Conservation (phyloP, 2,113 vertebrate genomes). For the Macroglossus sobrinus region DNA sequence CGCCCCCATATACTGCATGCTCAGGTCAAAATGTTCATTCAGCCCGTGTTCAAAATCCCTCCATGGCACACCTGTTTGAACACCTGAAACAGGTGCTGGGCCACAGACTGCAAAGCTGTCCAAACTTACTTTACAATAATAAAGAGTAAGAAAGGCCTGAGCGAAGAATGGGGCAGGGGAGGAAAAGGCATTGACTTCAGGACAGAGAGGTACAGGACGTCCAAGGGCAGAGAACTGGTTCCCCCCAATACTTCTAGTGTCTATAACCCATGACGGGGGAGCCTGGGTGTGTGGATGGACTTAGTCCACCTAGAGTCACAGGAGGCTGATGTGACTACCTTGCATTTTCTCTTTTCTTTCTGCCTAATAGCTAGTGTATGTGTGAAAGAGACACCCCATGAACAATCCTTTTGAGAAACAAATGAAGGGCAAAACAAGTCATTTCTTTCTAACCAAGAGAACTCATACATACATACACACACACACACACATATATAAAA, state of each 20-base stretch:
- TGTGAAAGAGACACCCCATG: background rate
- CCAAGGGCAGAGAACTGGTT: no score
- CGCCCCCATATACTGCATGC: accelerated
- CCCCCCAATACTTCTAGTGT: background rate
- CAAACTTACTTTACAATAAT: background rate
- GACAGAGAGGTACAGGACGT: background rate
- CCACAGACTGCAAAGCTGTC: accelerated
- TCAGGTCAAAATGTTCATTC: background rate
- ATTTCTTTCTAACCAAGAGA: background rate
- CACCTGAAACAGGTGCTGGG: background rate
- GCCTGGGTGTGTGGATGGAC: no score
- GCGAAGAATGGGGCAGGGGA: accelerated
- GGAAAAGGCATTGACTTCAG: background rate
- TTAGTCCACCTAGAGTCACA: background rate
- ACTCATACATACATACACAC: background rate
- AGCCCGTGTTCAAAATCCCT: background rate
- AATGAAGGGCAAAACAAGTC: background rate
- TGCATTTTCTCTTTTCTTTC: background rate
- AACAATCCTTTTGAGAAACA: background rate
- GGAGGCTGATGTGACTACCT: background rate
- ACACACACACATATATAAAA: background rate
- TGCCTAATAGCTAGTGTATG: background rate
- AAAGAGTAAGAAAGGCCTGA: background rate
- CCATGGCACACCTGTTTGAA: accelerated
- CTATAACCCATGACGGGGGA: background rate